phyloP scores from a whole-genome alignment of 2,797 vertebrate genomes.

The Cynodonichthys magdalenae region DNA sequence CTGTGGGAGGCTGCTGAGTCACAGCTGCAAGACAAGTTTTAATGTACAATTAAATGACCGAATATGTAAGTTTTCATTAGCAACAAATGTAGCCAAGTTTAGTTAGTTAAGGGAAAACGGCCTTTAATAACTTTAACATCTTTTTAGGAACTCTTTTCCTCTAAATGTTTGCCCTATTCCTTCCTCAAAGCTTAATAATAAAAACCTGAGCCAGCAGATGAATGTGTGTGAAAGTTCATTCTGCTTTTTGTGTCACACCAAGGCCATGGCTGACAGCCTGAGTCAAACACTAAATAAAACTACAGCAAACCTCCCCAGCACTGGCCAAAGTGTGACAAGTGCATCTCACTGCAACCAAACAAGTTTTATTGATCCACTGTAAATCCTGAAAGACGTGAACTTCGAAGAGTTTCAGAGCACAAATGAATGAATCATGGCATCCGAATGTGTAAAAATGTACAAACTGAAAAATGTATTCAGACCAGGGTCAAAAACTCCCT shows the following conservation, averaged over 20 bases:
- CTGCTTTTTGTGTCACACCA: conserved; percentile 9
- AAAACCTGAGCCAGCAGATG: conserved; percentile 20
- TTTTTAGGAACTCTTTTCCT: conserved; percentile 20
- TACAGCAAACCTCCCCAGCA: conserved; percentile 32
- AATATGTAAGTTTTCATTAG: conserved; percentile 10
- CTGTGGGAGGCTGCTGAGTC: conserved; percentile 14
- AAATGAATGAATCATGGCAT: conserved; percentile 43
- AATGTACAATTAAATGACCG: conserved; percentile 9
- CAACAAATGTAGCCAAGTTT: conserved; percentile 5
- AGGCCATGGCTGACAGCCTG: conserved; percentile 32
- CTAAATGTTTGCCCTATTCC: conserved; percentile 19
- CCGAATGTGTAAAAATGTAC: conserved; percentile 45
- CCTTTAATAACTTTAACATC: not conserved
- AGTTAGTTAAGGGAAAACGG: conserved; percentile 4
- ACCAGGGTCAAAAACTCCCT: conserved; percentile 76
- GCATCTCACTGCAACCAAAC: conserved; percentile 45
- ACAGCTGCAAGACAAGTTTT: conserved; percentile 4
- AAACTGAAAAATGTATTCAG: not conserved
- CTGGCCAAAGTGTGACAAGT: conserved; percentile 45
- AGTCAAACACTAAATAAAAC: conserved; percentile 47
- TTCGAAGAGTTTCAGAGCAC: conserved; percentile 50
- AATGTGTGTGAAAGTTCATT: not conserved
- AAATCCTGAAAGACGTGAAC: conserved; percentile 52
- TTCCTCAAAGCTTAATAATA: conserved; percentile 25
- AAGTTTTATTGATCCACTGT: conserved; percentile 57